phyloP scores from a whole-genome alignment of 2,888 invertebrate genomes.

The Clostera curtula region DNA sequence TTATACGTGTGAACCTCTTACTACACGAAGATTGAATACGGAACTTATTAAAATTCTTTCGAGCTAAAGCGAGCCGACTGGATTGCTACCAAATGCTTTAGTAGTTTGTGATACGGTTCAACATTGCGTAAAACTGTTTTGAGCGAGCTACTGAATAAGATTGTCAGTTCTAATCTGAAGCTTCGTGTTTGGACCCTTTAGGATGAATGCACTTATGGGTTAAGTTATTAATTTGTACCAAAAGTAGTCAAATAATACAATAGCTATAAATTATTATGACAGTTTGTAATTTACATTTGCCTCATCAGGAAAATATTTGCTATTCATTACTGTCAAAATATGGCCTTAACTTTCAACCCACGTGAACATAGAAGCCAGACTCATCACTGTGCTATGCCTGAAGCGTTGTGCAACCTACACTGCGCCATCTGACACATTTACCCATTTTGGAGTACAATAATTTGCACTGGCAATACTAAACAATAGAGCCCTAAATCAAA shows the following conservation, averaged over 20 bases:
- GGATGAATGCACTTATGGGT: too few relatives aligned
- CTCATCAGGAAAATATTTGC: too few relatives aligned
- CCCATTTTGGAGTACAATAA: constrained; percentile 56
- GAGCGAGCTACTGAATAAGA: not conserved
- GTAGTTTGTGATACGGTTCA: constrained; percentile 4
- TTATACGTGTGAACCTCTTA: constrained; percentile 56
- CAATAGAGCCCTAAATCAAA: constrained; percentile 58
- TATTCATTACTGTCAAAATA: constrained; percentile 58
- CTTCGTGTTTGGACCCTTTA: too few relatives aligned
- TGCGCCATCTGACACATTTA: constrained; percentile 54
- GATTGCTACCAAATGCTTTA: constrained; percentile 5
- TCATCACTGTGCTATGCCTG: constrained; percentile 53
- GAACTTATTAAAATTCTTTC: constrained; percentile 53
- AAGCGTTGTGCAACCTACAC: constrained; percentile 53
- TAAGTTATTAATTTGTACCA: too few relatives aligned
- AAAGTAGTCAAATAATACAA: too few relatives aligned
- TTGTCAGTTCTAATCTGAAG: constrained; percentile 6
- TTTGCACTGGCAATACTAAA: constrained; percentile 51
- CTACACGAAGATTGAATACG: constrained; percentile 38
- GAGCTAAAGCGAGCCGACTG: constrained; percentile 14
- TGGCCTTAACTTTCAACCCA: constrained; percentile 63
- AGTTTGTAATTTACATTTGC: too few relatives aligned
- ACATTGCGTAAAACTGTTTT: constrained; percentile 1
- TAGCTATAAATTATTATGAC: too few relatives aligned
- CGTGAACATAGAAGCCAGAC: constrained; percentile 38